phyloP scores from a whole-genome alignment of 1,140 invertebrate genomes.

The Aphis craccivora region DNA sequence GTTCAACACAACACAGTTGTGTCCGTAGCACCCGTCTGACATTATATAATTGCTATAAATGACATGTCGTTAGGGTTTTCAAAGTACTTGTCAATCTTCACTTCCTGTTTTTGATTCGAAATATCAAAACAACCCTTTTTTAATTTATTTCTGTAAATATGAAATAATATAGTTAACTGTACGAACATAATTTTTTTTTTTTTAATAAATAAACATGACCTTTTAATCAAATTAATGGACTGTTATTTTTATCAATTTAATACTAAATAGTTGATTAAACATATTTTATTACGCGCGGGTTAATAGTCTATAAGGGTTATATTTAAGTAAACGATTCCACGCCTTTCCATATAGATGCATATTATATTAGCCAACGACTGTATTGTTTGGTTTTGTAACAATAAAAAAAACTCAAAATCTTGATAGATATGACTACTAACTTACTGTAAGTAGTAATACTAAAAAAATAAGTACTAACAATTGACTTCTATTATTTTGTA shows the following conservation, averaged over 20 bases:
- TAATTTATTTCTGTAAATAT: neutral
- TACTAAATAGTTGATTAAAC: neutral
- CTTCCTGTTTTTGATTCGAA: constrained; percentile 54
- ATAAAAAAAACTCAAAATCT: neutral
- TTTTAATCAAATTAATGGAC: neutral
- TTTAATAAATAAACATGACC: neutral
- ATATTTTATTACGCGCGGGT: neutral
- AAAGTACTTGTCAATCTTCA: constrained; percentile 53
- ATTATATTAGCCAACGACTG: no score
- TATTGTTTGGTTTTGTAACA: neutral
- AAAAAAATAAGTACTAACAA: neutral
- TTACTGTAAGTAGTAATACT: neutral
- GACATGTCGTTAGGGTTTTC: constrained; percentile 42
- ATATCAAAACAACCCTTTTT: constrained; percentile 24
- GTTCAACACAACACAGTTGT: neutral
- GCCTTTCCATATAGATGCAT: neutral
- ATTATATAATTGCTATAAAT: constrained; percentile 13
- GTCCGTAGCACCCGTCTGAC: constrained; percentile 18
- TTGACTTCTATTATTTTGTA: neutral
- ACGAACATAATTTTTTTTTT: neutral
- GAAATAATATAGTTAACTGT: neutral
- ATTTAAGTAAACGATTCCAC: neutral
- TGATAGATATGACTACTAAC: neutral
- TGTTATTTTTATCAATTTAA: neutral
- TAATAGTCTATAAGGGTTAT: neutral